Conservation (phyloP, 2,888 invertebrate genomes). For the Polyommatus icarus region DNA sequence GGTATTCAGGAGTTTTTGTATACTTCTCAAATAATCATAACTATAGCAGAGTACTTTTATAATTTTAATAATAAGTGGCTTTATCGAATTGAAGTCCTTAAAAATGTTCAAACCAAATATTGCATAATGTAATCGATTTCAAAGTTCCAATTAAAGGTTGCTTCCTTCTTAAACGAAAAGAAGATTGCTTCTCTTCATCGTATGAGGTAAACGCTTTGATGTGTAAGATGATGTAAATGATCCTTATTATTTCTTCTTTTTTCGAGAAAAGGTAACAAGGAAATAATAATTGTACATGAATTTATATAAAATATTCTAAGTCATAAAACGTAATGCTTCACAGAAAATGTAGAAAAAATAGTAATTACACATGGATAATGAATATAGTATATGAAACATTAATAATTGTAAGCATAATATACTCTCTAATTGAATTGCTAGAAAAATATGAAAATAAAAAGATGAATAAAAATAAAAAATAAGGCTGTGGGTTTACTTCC, state of each 20-base stretch:
- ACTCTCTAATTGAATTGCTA: no score
- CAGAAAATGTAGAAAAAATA: neutral
- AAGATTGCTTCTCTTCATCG: neutral
- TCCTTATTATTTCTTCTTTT: neutral
- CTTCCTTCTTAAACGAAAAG: neutral
- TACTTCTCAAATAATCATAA: no score
- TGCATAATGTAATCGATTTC: neutral
- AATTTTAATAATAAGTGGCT: neutral
- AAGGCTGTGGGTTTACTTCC: neutral
- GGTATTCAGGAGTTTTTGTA: no score
- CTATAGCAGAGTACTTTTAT: no score
- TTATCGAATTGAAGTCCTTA: neutral
- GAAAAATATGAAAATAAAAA: neutral
- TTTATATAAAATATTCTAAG: neutral
- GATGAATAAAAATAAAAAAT: neutral
- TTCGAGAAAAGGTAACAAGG: neutral
- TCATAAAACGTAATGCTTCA: neutral
- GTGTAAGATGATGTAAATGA: neutral
- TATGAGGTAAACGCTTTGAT: neutral
- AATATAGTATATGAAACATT: no score
- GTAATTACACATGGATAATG: neutral
- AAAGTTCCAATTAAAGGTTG: neutral
- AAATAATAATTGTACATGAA: neutral
- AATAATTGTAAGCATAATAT: no score
- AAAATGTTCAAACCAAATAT: neutral